Conservation (phyloP, 2,888 invertebrate genomes). For the Pheosia gnoma region DNA sequence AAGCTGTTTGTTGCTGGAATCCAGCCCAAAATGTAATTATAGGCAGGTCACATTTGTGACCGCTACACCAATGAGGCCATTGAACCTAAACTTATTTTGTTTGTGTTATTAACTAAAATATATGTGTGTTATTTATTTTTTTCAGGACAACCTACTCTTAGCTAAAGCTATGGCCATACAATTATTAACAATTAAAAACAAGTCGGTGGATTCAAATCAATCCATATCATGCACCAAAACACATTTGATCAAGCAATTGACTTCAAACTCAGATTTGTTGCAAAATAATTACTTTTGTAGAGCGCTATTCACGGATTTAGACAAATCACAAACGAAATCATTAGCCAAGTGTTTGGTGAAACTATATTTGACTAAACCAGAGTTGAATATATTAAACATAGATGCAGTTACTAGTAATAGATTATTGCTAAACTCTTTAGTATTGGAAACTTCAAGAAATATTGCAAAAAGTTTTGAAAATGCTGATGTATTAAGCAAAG, state of each 20-base stretch:
- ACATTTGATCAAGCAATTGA: slow-evolving; percentile 61
- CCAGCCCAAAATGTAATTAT: too few species aligned
- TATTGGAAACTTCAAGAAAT: slow-evolving; percentile 63
- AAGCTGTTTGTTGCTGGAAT: too few species aligned
- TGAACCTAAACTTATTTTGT: too few species aligned
- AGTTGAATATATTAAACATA: slow-evolving; percentile 48
- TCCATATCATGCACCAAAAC: slow-evolving; percentile 49
- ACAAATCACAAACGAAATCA: slow-evolving; percentile 55
- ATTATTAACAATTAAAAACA: slow-evolving; percentile 40
- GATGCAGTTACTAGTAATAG: slow-evolving; percentile 57
- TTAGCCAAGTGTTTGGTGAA: slow-evolving; percentile 64
- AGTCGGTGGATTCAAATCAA: slow-evolving; percentile 27
- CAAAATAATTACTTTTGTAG: slow-evolving; percentile 51
- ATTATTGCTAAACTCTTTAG: slow-evolving; percentile 55
- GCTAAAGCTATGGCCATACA: slow-evolving; percentile 63
- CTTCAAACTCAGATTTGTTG: slow-evolving; percentile 45
- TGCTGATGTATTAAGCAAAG: slow-evolving; percentile 57
- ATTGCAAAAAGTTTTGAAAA: slow-evolving; percentile 61
- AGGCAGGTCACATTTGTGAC: too few species aligned
- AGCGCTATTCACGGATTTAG: slow-evolving; percentile 60
- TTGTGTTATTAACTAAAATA: too few species aligned
- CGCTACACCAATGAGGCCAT: too few species aligned
- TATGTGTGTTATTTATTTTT: too few species aligned
- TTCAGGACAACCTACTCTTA: slow-evolving; percentile 68
- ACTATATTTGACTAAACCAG: slow-evolving; percentile 44